phyloP scores from a whole-genome alignment of 2,797 vertebrate genomes.

The Hylomyscus alleni region DNA sequence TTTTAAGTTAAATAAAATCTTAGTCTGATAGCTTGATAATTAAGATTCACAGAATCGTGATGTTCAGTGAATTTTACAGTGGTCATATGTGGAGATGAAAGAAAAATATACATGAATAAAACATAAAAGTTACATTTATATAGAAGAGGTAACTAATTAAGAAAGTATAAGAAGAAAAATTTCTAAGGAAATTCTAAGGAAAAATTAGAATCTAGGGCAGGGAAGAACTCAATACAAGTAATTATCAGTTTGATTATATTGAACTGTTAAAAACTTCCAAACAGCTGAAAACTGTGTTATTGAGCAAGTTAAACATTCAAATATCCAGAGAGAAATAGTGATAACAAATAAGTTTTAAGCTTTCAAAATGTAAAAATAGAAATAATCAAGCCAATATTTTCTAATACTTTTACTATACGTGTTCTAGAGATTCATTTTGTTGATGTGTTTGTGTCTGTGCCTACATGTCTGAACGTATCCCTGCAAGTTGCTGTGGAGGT shows the following conservation, averaged over 20 bases:
- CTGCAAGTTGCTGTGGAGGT: neutral
- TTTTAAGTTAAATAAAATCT: neutral
- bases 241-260: neutral
- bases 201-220: neutral
- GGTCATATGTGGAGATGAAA: neutral
- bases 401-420: neutral
- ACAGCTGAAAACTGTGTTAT: neutral
- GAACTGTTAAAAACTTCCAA: constrained; percentile 26
- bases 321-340: constrained; percentile 27
- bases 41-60: neutral
- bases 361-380: neutral
- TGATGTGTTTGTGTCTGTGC: neutral
- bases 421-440: neutral
- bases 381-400: neutral
- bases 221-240: neutral
- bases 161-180: neutral
- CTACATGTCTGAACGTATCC: no score
- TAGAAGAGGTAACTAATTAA: neutral
- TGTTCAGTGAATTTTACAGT: neutral
- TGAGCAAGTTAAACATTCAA: constrained; percentile 2
- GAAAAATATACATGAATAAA: neutral
- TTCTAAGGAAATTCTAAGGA: neutral
- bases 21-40: neutral
- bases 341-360: neutral
- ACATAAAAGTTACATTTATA: neutral